Evolutionary conservation across 2,113 vertebrate species (phyloP).

Genomic region (Lethenteron camtschaticum): DNA sequence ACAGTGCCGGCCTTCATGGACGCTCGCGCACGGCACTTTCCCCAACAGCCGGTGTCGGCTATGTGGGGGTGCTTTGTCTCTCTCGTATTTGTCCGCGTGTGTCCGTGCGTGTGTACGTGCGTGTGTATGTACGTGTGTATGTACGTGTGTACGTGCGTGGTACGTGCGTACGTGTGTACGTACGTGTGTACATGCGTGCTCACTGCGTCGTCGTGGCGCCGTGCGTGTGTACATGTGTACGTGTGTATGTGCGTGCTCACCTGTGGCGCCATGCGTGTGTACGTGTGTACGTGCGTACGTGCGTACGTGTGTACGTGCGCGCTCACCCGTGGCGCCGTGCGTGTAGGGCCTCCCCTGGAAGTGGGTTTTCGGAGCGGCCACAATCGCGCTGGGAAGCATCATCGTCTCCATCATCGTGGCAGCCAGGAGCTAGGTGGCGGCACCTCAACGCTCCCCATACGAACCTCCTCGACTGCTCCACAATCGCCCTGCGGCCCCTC

Average conservation of each 20-base stretch:
- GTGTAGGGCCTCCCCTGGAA: constrained; percentile 49
- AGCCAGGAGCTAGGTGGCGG: constrained; percentile 47
- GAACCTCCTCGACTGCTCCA: not conserved
- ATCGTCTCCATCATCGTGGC: constrained; percentile 84
- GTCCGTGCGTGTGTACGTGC: too few species aligned
- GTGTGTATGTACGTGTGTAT: too few species aligned
- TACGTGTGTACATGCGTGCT: too few species aligned
- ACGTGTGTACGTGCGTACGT: not conserved
- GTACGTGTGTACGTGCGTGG: too few species aligned
- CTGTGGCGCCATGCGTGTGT: not conserved
- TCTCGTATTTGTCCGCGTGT: too few species aligned
- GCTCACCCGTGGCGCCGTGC: constrained; percentile 11
- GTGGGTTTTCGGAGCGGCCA: constrained; percentile 83
- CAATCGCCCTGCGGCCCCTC: not conserved
- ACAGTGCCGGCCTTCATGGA: too few species aligned
- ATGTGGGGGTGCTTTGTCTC: too few species aligned
- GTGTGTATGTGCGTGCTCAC: not conserved
- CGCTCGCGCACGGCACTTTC: too few species aligned
- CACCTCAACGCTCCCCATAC: not conserved
- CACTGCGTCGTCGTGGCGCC: too few species aligned
- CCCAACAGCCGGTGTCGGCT: too few species aligned
- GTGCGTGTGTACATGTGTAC: too few species aligned
- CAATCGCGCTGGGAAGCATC: constrained; percentile 68
- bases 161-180: too few species aligned
- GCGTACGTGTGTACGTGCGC: not conserved